A percentile compares a stretch with the other conserved stretches of the same genome.
Conservation (phyloP, 2,888 invertebrate species). For the Catocala sponsa region DNA sequence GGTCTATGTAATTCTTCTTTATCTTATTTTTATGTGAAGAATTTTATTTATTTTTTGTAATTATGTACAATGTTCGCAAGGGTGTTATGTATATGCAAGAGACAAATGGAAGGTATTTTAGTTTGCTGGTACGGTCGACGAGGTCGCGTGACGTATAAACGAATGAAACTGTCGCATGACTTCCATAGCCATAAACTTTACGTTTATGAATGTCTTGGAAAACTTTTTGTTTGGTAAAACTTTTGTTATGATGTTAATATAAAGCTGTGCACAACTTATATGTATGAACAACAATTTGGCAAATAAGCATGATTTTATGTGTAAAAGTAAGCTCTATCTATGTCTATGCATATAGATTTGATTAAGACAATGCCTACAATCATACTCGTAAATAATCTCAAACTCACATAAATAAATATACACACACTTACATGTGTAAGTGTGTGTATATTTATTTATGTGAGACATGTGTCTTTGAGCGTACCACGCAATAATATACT, state of each 20-base stretch:
- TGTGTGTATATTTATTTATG: too few species aligned
- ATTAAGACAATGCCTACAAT: too few species aligned
- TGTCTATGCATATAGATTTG: too few species aligned
- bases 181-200: slow-evolving; percentile 64
- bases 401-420: too few species aligned
- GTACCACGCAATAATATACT: too few species aligned
- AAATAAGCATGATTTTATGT: background rate
- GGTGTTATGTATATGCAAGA: slow-evolving; percentile 37
- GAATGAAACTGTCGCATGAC: slow-evolving; percentile 69
- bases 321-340: background rate
- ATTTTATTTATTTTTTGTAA: background rate
- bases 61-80: slow-evolving; percentile 26
- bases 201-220: slow-evolving; percentile 64
- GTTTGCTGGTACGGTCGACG: slow-evolving; percentile 41
- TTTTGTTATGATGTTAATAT: slow-evolving; percentile 53
- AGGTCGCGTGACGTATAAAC: slow-evolving; percentile 62
- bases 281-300: slow-evolving; percentile 2
- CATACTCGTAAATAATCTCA: too few species aligned
- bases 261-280: slow-evolving; percentile 35
- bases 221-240: slow-evolving; percentile 60
- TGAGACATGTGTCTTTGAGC: too few species aligned
- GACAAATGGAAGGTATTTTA: slow-evolving; percentile 57
- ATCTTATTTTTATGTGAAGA: background rate
- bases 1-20: too few species aligned
- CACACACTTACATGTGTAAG: too few species aligned